Evolutionary conservation across 2,888 invertebrate genomes (phyloP), one percentile per base, ranked within the genome.

Genomic region (Macropis europaea): DNA sequence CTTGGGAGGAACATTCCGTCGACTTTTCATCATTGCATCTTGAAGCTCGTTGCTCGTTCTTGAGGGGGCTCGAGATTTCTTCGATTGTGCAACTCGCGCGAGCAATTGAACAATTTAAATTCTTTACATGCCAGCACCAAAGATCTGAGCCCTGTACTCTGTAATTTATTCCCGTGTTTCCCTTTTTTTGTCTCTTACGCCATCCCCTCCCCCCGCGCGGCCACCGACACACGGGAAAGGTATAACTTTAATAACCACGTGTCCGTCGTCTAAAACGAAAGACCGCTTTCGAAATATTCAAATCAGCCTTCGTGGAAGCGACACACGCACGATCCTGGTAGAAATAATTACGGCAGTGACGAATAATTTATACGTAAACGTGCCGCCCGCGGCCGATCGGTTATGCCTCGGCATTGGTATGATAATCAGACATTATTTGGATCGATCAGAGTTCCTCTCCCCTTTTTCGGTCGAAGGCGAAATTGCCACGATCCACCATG

Each of bases 241-340:
- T 78, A 76, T 42, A 73, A 76, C 73, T 76, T 81, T 81, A 81
- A 81, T 81, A 79, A 81, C 79, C 52, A 73, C 73, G 81, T 81
- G 76, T 76, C 78, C 72, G 71, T 56, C 64, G 62, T 81, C 79
- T 74, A 81, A n/a, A 81, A 81, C 79, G 81, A 74, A 77, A 80
- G 69, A 69, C 80, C 80, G 77, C 82, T 81, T 81, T 82, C 80
- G 76, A 82, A 81, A 82, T 81, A 81, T 81, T 82, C 79, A 81
- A 81, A 81, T 81, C 80, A 82, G 80, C 38, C 62, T 82, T 82
- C 80, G 82, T 80, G 77, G 82, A 82, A 80, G 82, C 76, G 76
- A 80, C 80, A 80, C 80, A 82, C 82, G 70, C 78, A 77, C 76
- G 57, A 17, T 40, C 70, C 52, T 36, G 59, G 61, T 48, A 62